Evolutionary conservation across 2,888 invertebrate genomes (phyloP).

Genomic region (Macrosoma leucophasiata): DNA sequence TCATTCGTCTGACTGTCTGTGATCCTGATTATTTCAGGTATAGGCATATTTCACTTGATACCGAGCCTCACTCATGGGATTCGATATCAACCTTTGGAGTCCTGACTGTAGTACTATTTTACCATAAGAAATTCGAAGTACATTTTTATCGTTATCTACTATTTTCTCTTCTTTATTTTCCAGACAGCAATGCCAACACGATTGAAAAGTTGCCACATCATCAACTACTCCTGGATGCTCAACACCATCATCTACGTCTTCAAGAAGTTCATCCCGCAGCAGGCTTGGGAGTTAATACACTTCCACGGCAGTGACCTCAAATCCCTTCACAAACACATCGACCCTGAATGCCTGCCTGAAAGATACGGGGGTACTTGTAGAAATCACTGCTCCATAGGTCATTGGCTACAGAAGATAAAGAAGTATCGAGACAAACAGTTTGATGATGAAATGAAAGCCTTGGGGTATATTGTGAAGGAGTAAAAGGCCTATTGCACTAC

Average conservation of each 20-base stretch:
- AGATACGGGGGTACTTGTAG: slow-evolving; percentile 68
- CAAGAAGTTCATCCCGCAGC: slow-evolving; percentile 81
- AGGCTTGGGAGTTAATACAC: slow-evolving; percentile 70
- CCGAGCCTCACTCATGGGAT: too few species aligned
- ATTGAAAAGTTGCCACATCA: slow-evolving; percentile 80
- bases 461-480: slow-evolving; percentile 78
- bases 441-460: slow-evolving; percentile 77
- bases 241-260: slow-evolving; percentile 85
- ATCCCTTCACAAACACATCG: slow-evolving; percentile 53
- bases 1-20: too few species aligned
- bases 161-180: slow-evolving; percentile 23
- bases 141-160: not conserved
- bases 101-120: too few species aligned
- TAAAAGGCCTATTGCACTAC: too few species aligned
- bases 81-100: too few species aligned
- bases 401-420: slow-evolving; percentile 74
- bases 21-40: too few species aligned
- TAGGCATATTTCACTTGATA: too few species aligned
- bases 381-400: slow-evolving; percentile 72
- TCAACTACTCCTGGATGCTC: slow-evolving; percentile 87
- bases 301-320: slow-evolving; percentile 60
- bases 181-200: slow-evolving; percentile 81
- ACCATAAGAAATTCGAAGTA: too few species aligned
- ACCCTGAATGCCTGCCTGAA: slow-evolving; percentile 43
- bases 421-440: slow-evolving; percentile 66